Evolutionary conservation across 2,888 invertebrate genomes (phyloP), one percentile per base, ranked within the genome.

Genomic region (Alloscopus bannaensis): DNA sequence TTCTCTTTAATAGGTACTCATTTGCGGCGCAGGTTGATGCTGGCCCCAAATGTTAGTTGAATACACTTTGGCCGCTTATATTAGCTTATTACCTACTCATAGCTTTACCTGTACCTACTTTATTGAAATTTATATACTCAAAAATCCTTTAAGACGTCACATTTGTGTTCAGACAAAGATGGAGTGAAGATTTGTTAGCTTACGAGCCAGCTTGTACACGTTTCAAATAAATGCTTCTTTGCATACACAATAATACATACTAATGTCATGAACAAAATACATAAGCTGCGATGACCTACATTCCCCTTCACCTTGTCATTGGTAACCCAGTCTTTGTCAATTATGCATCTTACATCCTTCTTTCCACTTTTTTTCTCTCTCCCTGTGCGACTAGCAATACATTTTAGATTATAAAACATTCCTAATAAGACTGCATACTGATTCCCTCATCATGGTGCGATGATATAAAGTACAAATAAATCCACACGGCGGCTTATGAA

Each of bases 271-370:
- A 47, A 28, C 31, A 64, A 72, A 64, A 65, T 57, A 57, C 45
- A 65, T 45, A 65, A 29, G 65, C 76, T 68, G 76, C 40, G n/a
- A n/a, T 78, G 78, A 78, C 78, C 78, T 78, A 78, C 78, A 78
- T 78, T 78, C 71, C 78, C 65, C 71, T 65, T 77, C 78, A 78
- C 78, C 78, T 78, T 78, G 78, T 78, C 78, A 71, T 71, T 78
- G 76, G 76, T 76, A 76, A 76, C 76, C 80, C 80, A 80, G 80
- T 80, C 80, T 80, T 68, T 72, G 73, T 80, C 80, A 79, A 79
- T 79, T 79, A 80, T 62, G 80, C 80, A 68, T 73, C 73, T 69
- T 65, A 28, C 80, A 79, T 79, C 79, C 71, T 79, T 52, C 31
- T 76, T 76, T 69, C 40, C 29, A 40, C 71, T 28, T 55, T 68